Evolutionary conservation across 1,140 invertebrate species (phyloP), one percentile per base, ranked within the genome.

Genomic region (Hyphantria cunea): DNA sequence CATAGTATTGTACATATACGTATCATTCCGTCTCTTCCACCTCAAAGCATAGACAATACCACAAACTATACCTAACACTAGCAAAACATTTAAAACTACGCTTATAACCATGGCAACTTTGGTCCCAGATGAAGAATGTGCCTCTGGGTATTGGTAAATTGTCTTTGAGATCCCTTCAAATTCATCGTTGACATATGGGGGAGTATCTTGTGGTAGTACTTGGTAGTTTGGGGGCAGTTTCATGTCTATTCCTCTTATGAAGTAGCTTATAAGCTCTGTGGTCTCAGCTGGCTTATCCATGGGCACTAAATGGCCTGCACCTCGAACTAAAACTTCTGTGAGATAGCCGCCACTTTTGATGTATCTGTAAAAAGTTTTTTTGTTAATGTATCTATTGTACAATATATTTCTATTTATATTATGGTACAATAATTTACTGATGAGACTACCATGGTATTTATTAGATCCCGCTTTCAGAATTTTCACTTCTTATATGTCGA

Each of bases 221-320:
- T 61, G 42, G 60, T 71, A 76, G 13, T 68, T 15, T 6, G 64
- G 44, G 4, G 78, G 72, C 6, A 52, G 9, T 0, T 60, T 64
- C 11, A 80, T 6, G 6, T 63, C 60, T 3, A 42, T 8, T 6
- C 59, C 64, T 3, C 55, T 37, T 17, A 96, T 94, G 64, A 98
- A 96, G 80, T 93, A 91, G 31, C 92, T 91, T 61, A 98, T 94
- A 61, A 98, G 90, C 74, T 95, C 93, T 12, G 93, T 91, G 0
- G 93, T 92, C 92, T 94, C 94, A 45, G 92, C 92, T 0, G 96
- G 96, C 78, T 97, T 95, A 91, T 97, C 96, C 9, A 92, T 86
- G 0, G 96, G 95, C n/a, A 95, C 93, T 90, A 97, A 94, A 68
- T 97, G 96, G 0, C 97, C 96, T 11, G 95, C 95, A 78, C 94